Conservation (phyloP, 2,113 vertebrate genomes). For the Albula glossodonta region DNA sequence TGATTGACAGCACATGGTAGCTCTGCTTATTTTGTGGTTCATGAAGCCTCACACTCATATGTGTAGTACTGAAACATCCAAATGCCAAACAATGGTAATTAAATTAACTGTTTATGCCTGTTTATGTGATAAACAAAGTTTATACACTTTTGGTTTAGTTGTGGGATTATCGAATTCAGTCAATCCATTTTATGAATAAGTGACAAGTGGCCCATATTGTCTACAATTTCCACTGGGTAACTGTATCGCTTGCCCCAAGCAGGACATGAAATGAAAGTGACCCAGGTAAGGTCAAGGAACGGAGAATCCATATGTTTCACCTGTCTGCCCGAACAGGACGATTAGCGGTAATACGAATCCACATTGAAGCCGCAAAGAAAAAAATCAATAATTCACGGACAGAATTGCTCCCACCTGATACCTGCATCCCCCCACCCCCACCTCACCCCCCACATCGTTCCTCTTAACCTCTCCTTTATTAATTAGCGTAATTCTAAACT, state of each 20-base stretch:
- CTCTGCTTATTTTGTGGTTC: neutral
- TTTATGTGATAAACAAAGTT: neutral
- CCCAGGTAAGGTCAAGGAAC: neutral
- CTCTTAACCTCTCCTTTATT: slow-evolving; percentile 27
- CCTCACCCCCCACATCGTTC: neutral
- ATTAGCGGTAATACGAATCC: neutral
- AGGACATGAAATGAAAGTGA: neutral
- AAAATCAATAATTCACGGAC: slow-evolving; percentile 26
- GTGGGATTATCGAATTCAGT: neutral
- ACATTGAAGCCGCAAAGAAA: neutral
- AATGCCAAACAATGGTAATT: neutral
- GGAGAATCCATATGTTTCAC: neutral
- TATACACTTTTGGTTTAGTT: neutral
- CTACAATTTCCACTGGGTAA: neutral
- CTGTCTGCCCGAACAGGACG: neutral
- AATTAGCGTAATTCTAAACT: slow-evolving; percentile 28
- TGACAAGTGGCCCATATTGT: neutral
- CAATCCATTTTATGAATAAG: neutral
- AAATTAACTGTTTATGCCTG: neutral
- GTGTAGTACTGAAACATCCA: neutral
- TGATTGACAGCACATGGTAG: neutral
- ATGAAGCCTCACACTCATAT: neutral
- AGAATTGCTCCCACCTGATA: slow-evolving; percentile 1
- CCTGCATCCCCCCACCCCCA: neutral
- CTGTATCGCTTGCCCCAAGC: neutral